Conservation (phyloP, 2,113 vertebrate genomes). For the Hippolais icterina region DNA sequence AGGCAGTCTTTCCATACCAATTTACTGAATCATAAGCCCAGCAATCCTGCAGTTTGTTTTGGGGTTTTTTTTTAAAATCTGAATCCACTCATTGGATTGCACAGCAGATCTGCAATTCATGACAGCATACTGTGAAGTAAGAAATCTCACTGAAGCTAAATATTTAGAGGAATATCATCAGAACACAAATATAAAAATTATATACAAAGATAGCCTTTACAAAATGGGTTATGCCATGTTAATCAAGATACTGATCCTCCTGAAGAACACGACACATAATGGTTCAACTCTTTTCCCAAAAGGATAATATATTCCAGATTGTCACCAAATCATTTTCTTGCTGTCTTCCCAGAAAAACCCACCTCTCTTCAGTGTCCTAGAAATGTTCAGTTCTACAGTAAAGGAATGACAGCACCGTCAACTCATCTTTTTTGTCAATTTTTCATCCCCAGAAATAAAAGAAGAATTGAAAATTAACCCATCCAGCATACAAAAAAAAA, state of each 20-base stretch:
- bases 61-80: not conserved
- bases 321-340: not conserved
- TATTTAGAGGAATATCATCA: not conserved
- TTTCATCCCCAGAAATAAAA: not conserved
- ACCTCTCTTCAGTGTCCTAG: not conserved
- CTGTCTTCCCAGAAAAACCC: not conserved
- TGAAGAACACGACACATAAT: rapidly evolving
- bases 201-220: not conserved
- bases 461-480: not conserved
- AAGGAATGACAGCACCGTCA: not conserved
- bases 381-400: not conserved
- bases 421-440: not conserved
- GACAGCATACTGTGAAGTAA: not conserved
- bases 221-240: not conserved
- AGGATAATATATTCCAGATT: not conserved
- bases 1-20: not conserved
- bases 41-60: not conserved
- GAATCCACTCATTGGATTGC: not conserved
- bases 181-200: not conserved
- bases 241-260: not conserved
- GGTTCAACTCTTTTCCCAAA: not conserved
- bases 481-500: not conserved
- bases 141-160: not conserved
- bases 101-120: not conserved
- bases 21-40: not conserved